Evolutionary conservation across 2,797 vertebrate species (phyloP).

Genomic region (Lithobates sylvaticus): DNA sequence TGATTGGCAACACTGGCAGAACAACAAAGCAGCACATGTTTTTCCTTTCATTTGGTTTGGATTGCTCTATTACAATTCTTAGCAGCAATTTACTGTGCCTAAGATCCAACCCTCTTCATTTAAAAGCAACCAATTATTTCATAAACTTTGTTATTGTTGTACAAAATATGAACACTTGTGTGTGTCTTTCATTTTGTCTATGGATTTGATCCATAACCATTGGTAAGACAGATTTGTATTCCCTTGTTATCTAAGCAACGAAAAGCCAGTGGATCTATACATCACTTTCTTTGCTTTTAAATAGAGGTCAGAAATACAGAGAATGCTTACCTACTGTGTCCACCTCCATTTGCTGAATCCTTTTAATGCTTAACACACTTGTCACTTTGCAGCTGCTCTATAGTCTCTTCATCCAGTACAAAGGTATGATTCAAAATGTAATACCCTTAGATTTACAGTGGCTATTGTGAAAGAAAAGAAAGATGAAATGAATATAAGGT

Average conservation of each 20-base stretch:
- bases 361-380: not conserved
- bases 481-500: not conserved
- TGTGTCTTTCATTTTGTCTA: not conserved
- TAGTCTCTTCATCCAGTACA: not conserved
- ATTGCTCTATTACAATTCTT: not conserved
- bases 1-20: too few species aligned
- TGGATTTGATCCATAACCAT: not conserved
- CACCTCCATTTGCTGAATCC: not conserved
- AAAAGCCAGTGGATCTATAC: not conserved
- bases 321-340: conserved; percentile 7
- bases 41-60: not conserved
- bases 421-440: not conserved
- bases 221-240: not conserved
- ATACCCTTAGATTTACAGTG: conserved; percentile 28
- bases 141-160: not conserved
- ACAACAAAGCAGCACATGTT: too few species aligned
- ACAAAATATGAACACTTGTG: not conserved
- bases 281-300: not conserved
- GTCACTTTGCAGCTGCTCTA: not conserved
- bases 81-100: not conserved
- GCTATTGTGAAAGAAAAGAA: conserved; percentile 9
- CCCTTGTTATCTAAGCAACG: not conserved
- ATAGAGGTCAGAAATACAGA: conserved; percentile 8
- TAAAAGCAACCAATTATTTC: not conserved
- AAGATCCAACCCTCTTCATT: not conserved